Evolutionary conservation across 2,797 vertebrate species (phyloP).

Genomic region (Sebastes minor): DNA sequence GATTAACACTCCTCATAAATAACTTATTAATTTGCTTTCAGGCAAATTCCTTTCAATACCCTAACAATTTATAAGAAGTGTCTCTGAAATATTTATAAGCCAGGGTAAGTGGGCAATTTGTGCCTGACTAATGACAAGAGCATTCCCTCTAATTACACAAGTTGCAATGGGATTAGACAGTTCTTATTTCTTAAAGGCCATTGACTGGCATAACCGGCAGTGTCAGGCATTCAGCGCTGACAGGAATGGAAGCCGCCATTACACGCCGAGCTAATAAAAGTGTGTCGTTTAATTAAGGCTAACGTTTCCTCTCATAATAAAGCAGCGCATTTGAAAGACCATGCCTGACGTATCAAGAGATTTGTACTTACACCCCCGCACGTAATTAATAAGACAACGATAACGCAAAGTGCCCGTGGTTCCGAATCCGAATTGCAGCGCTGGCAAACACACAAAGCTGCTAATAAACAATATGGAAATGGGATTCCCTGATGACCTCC

Average conservation of each 20-base stretch:
- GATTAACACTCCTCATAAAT: conserved; percentile 67
- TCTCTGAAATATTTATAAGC: conserved; percentile 67
- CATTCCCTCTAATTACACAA: conserved; percentile 69
- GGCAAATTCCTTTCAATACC: conserved; percentile 60
- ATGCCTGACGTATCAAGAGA: conserved; percentile 58
- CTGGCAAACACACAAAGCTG: conserved; percentile 48
- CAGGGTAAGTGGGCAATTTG: conserved; percentile 62
- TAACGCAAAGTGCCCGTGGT: conserved; percentile 46
- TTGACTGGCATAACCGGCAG: conserved; percentile 43
- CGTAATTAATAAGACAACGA: conserved; percentile 77
- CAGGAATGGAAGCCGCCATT: conserved; percentile 31
- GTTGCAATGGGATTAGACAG: conserved; percentile 72
- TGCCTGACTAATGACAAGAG: conserved; percentile 61
- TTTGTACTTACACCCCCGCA: conserved; percentile 60
- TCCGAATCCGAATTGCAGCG: conserved; percentile 5
- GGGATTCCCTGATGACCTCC: conserved; percentile 48
- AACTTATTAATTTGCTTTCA: conserved; percentile 71
- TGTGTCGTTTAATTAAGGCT: conserved; percentile 72
- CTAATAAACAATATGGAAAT: conserved; percentile 75
- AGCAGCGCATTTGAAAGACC: conserved; percentile 44
- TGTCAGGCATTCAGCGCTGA: conserved; percentile 39
- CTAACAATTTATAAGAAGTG: conserved; percentile 51
- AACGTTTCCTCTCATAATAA: conserved; percentile 56
- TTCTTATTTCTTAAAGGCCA: conserved; percentile 49
- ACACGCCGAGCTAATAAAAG: conserved; percentile 60